phyloP scores from a whole-genome alignment of 2,113 vertebrate genomes.

The Loxodonta africana region DNA sequence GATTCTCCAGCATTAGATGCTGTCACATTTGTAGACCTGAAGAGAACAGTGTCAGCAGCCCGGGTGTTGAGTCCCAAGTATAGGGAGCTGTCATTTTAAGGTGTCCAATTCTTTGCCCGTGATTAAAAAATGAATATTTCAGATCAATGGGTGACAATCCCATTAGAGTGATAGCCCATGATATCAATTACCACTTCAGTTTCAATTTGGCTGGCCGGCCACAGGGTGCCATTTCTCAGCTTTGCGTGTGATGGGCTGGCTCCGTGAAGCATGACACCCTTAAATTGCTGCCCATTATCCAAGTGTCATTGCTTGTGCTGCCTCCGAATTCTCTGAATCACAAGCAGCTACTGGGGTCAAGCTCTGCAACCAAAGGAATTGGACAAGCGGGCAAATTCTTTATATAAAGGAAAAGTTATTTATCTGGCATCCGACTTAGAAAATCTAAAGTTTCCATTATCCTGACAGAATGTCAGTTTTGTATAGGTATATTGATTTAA shows the following conservation, averaged over 20 bases:
- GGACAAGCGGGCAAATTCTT: conserved; percentile 82
- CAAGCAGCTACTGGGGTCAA: conserved; percentile 86
- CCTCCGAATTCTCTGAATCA: conserved; percentile 87
- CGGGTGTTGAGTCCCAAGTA: conserved; percentile 78
- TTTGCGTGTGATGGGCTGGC: conserved; percentile 80
- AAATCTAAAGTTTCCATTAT: conserved; percentile 82
- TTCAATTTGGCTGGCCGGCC: conserved; percentile 89
- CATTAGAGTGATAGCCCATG: conserved; percentile 88
- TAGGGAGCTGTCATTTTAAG: conserved; percentile 83
- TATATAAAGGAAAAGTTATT: conserved; percentile 84
- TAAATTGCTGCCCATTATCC: conserved; percentile 93
- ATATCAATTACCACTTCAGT: conserved; percentile 92
- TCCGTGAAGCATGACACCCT: conserved; percentile 90
- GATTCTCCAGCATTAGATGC: conserved; percentile 80
- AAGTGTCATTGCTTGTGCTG: conserved; percentile 90
- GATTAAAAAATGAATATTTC: conserved; percentile 89
- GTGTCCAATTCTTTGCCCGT: conserved; percentile 82
- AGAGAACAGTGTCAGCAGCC: conserved; percentile 78
- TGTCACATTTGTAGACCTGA: conserved; percentile 81
- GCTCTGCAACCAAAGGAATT: conserved; percentile 81
- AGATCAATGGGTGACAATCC: conserved; percentile 90
- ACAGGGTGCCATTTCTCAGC: conserved; percentile 87
- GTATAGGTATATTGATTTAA: conserved; percentile 81
- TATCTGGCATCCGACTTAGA: conserved; percentile 75
- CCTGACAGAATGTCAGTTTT: conserved; percentile 80